A percentile compares a stretch with the other conserved stretches of the same genome.
Conservation (phyloP, 2,797 vertebrate species). For the Clamator glandarius region DNA sequence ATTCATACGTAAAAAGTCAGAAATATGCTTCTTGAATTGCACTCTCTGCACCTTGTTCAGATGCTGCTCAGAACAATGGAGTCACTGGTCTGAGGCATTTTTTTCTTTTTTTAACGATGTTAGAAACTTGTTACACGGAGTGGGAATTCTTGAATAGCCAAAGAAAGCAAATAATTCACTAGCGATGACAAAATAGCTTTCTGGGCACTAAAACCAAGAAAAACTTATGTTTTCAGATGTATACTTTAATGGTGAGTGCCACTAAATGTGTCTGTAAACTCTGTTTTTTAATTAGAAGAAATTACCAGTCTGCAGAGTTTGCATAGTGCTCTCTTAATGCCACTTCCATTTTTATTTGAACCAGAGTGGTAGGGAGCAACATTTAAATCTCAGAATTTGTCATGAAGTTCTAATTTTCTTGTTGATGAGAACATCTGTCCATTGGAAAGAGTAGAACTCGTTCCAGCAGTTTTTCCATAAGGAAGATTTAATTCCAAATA, state of each 20-base stretch:
- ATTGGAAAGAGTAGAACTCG: neutral
- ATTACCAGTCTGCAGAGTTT: neutral
- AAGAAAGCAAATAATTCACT: neutral
- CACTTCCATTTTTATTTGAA: slow-evolving; percentile 23
- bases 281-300: slow-evolving; percentile 11
- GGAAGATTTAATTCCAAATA: neutral
- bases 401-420: slow-evolving; percentile 38
- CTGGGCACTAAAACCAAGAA: neutral
- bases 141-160: neutral
- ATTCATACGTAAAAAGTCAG: neutral
- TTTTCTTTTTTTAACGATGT: neutral
- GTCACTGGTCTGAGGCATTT: neutral
- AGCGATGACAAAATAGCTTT: neutral
- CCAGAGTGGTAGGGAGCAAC: neutral
- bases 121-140: neutral
- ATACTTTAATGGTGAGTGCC: neutral
- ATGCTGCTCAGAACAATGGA: neutral
- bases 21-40: neutral
- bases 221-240: neutral
- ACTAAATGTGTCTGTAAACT: slow-evolving; percentile 7
- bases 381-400: slow-evolving; percentile 41
- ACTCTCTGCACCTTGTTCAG: neutral
- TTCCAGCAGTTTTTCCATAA: neutral
- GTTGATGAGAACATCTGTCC: slow-evolving; percentile 29
- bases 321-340: neutral